Base-by-base conservation (phyloP, 2,797 vertebrate genomes). In the Onychomys arenicola region DNA sequence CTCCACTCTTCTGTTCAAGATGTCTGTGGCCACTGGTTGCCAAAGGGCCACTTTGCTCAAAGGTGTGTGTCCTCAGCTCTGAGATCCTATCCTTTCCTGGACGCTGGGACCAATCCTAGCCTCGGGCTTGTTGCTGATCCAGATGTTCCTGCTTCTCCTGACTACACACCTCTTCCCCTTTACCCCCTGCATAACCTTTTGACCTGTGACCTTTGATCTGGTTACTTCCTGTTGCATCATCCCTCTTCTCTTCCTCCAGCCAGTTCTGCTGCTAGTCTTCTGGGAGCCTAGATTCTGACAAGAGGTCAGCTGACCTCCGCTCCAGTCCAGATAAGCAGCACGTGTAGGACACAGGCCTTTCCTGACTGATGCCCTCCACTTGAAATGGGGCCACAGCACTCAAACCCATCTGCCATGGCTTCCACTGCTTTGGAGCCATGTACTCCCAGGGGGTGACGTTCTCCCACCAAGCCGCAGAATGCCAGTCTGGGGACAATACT, bases 391-490 rank as follows among this genome's bases (percentile, higher is more conserved):
- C 67, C 61, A 43, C 52, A 49, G 65, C 6, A 13, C 67, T 37
- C 5, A 16, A 65, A 2, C 23, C 32, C 77, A 46, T 14, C 46
- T 94, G 97, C 95, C 97, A 97, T 80, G 96, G 96, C 84, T 98
- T 97, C 2, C 97, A 92, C 91, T 97, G 97, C 91, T 96, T 76
- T 0, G 19, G 96, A n/a, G 95, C 98, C 61, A 88, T 88, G 19
- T 97, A 97, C 21, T 98, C 97, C 88, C 85, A 98, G 96, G 80
- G 97, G 0, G 91, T 25, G 71, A 80, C 73, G 57, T 85, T 46
- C 0, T 16, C 95, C 93, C 97, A 95, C 0, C 0, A 1, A 8
- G 96, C 59, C 0, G 4, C 29, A 91, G 49, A 77, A 61, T 97
- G 97, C 13, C 16, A 19, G 0, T 96, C 87, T 0, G 25, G 95